Evolutionary conservation across 2,113 vertebrate species (phyloP).

Genomic region (Myocastor coypus): DNA sequence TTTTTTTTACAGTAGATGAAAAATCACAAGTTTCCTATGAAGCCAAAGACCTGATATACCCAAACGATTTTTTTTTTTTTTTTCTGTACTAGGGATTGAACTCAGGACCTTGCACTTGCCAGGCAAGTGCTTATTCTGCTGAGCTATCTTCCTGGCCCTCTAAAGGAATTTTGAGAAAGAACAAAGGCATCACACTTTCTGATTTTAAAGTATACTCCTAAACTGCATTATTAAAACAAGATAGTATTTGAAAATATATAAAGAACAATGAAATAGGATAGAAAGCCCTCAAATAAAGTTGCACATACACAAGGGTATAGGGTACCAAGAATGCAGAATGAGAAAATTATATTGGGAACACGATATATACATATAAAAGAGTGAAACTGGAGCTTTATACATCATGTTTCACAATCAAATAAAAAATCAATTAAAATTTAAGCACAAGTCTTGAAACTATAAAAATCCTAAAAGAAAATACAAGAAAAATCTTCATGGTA

Average conservation of each 20-base stretch:
- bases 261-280: neutral
- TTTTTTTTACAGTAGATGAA: neutral
- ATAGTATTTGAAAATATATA: neutral
- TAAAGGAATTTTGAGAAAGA: slow-evolving; percentile 1
- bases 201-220: neutral
- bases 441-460: neutral
- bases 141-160: too few relatives aligned
- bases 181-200: neutral
- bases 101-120: too few relatives aligned
- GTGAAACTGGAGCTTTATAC: neutral
- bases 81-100: too few relatives aligned
- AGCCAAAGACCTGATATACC: neutral
- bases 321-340: neutral
- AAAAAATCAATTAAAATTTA: neutral
- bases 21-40: neutral
- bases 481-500: neutral
- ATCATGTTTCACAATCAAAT: neutral
- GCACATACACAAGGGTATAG: neutral
- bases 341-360: neutral
- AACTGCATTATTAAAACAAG: neutral
- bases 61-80: neutral
- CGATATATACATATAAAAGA: neutral
- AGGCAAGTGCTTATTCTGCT: too few relatives aligned
- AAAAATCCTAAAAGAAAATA: neutral
- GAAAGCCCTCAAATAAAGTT: neutral